Base-by-base conservation (phyloP, 2,888 invertebrate species). In the Chymomyza procnemis region DNA sequence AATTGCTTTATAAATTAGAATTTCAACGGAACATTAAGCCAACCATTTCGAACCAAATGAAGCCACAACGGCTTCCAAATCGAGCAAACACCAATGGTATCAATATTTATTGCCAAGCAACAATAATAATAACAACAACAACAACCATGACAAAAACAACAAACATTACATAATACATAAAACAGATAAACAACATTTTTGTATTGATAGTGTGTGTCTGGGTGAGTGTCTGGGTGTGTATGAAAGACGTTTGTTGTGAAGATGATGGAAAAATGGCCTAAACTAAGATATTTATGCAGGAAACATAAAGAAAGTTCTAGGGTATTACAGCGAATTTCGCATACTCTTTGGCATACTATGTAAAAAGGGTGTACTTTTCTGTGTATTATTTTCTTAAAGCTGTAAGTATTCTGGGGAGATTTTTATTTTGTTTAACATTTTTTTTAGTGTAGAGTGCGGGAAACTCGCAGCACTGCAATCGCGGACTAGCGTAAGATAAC, bases 1-100 rank as follows among this genome's bases (percentile, higher is more conserved):
- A 80, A 80, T 80, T 80, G 84, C 84, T 83, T 80, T 83, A 80
- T 80, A 80, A 83, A 80, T 80, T 80, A 80, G 81, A 80, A 74
- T 78, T 78, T 80, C 75, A 72, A 73, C 79, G 80, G 64, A 71
- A 80, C 84, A 78, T 83, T 84, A 80, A 80, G 73, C 71, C 74
- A 70, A 73, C 70, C 80, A 78, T 79, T 73, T 26, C 74, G 76
- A 81, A 63, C 79, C 76, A 80, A 80, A 80, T 66, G 78, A 76
- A 73, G 60, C 71, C 70, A 78, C 78, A 80, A 72, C 65, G 78
- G 50, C 72, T 72, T 76, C 34, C 34, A 2, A 41, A 41, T 41
- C 34, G 34, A 41, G 34, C 68, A 72, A 78, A 75, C 71, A 78
- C 63, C 74, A 69, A 61, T 64, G 66, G 76, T 78, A 79, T 81